Evolutionary conservation across 1,140 invertebrate genomes (phyloP), one percentile per base, ranked within the genome.

Genomic region (Chionoecetes opilio): DNA sequence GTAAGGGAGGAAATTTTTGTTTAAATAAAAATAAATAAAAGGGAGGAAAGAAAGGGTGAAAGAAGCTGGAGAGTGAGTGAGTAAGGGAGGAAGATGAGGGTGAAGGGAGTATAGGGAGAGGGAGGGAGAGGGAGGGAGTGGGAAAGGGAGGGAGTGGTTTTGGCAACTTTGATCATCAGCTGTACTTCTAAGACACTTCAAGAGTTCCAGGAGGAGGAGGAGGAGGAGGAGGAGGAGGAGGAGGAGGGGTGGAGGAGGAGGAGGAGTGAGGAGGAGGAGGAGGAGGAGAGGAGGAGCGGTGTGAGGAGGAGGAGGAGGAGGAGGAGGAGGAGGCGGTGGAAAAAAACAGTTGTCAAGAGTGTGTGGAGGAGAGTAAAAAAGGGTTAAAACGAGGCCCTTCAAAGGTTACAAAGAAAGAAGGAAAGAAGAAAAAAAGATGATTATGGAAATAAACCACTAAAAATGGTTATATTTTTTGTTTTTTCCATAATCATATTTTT

Each of bases 241-340:
- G 63, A 75, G n/a, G 63, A 75, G 63, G 63, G n/a, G n/a, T n/a
- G 63, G 63, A 75, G 53, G 53, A 75, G 53, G 53, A 75, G 53
- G 53, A 75, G 53, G 53, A 75, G 53, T n/a, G 53, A 75, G 53
- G 53, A 75, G 53, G 53, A 75, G 53, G 53, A 75, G 53, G n/a
- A n/a, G n/a, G n/a, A n/a, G n/a, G n/a, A n/a, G 21, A 21, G 26
- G 21, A 21, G 63, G 5, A 75, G n/a, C n/a, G 6, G 63, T 75
- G n/a, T n/a, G n/a, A 75, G 63, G 63, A 75, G 53, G 53, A 75
- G 53, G 53, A 75, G 53, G 53, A 75, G 53, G 53, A 75, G 53
- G 53, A 75, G 53, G 53, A 75, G 53, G 53, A 75, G 53, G 53
- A 75, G 53, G n/a, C n/a, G n/a, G n/a, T n/a, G n/a, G n/a, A n/a